These are phyloP conservation scores for Gibbula magus DNA, from an alignment of 2,888 invertebrate genomes.

Conservation along the genomic window DNA sequence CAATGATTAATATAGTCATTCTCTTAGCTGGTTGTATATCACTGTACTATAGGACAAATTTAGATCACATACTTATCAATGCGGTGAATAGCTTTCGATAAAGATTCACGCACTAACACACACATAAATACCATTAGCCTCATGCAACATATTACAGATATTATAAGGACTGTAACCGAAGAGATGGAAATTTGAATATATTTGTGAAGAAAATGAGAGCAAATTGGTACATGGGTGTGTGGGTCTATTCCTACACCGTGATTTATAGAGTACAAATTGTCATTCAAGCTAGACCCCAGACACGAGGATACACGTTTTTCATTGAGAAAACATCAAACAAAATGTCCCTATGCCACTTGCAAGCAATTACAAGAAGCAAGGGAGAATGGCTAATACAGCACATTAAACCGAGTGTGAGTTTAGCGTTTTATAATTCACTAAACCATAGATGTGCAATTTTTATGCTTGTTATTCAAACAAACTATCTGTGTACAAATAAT, in stretches of 20 bases:
- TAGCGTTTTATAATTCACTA: constrained; percentile 21
- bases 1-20: not conserved
- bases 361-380: constrained; percentile 3
- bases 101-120: not conserved
- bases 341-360: not conserved
- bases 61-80: not conserved
- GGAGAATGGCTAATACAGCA: not conserved
- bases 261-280: constrained; percentile 17
- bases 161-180: not conserved
- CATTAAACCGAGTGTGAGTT: constrained; percentile 12
- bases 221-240: constrained; percentile 14
- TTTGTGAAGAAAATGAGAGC: constrained; percentile 1
- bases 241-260: not conserved
- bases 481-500: constrained; percentile 15
- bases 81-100: not conserved
- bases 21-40: not conserved
- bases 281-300: not conserved
- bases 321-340: constrained; percentile 16
- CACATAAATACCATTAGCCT: not conserved
- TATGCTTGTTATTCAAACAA: constrained; percentile 10
- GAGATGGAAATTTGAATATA: not conserved
- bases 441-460: not conserved
- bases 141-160: too few relatives aligned
- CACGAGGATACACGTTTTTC: not conserved
- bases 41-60: not conserved